Percentiles rank a stretch among this genome's conserved stretches.
Evolutionary conservation across 2,888 invertebrate genomes (phyloP).

Genomic region (Metallyticus violacea): DNA sequence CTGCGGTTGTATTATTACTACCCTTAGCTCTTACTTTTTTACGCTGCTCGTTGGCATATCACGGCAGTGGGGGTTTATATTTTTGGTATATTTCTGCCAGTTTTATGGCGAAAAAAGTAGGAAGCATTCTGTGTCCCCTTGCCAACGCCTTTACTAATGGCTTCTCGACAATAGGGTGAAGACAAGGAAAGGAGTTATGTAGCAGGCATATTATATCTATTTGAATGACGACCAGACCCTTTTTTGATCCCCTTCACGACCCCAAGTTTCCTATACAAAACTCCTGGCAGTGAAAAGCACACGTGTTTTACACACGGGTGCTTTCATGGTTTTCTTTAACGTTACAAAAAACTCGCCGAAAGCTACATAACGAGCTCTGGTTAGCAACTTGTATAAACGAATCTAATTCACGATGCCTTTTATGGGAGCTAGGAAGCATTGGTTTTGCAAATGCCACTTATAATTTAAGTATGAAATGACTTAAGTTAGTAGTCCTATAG

Average conservation of each 20-base stretch:
- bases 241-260: background rate
- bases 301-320: slow-evolving; percentile 5
- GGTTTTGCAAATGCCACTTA: background rate
- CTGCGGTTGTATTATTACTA: background rate
- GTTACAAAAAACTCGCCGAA: background rate
- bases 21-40: background rate
- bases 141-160: slow-evolving; percentile 11
- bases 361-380: background rate
- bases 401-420: background rate
- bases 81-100: slow-evolving; percentile 20
- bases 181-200: slow-evolving; percentile 5
- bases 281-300: background rate
- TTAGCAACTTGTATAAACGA: background rate
- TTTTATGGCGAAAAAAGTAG: slow-evolving; percentile 20
- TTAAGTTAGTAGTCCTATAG: too few relatives aligned
- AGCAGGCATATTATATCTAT: background rate
- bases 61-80: background rate
- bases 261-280: background rate
- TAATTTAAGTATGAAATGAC: too few relatives aligned
- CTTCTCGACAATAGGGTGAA: slow-evolving; percentile 9
- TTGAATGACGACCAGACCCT: background rate
- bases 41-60: background rate
- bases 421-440: background rate
- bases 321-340: background rate
- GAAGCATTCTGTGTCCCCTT: background rate